These are phyloP conservation scores for Kryptolebias ocellatus DNA, from an alignment of 2,797 vertebrate species.

Conservation along the genomic window DNA sequence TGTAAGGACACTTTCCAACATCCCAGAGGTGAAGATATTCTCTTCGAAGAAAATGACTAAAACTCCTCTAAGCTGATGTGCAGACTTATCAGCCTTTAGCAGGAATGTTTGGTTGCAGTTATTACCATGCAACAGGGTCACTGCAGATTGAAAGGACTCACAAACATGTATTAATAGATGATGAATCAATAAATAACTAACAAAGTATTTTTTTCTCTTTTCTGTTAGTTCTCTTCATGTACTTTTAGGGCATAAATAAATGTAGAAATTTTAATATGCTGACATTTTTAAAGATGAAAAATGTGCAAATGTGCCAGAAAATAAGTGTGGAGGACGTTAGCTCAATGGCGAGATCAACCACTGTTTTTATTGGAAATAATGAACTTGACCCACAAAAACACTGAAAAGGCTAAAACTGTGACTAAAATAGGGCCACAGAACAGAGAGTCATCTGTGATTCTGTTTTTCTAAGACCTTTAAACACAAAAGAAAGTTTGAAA, in stretches of 20 bases:
- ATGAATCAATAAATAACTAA: not conserved
- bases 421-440: constrained; percentile 21
- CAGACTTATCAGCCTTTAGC: not conserved
- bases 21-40: not conserved
- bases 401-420: constrained; percentile 12
- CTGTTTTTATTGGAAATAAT: constrained; percentile 23
- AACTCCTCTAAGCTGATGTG: not conserved
- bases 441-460: constrained; percentile 12
- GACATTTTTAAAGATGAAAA: not conserved
- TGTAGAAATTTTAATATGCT: not conserved
- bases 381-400: constrained; percentile 13
- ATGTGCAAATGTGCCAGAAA: not conserved
- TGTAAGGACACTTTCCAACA: not conserved
- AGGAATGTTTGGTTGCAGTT: not conserved
- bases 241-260: not conserved
- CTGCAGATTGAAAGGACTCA: not conserved
- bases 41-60: not conserved
- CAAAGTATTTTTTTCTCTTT: not conserved
- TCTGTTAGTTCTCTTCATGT: not conserved
- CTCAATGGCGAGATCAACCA: not conserved
- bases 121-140: not conserved
- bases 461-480: constrained; percentile 29
- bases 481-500: constrained; percentile 12
- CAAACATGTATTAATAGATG: not conserved
- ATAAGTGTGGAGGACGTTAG: not conserved